phyloP scores from a whole-genome alignment of 1,140 invertebrate species.

The Aphelenchoides avenae region DNA sequence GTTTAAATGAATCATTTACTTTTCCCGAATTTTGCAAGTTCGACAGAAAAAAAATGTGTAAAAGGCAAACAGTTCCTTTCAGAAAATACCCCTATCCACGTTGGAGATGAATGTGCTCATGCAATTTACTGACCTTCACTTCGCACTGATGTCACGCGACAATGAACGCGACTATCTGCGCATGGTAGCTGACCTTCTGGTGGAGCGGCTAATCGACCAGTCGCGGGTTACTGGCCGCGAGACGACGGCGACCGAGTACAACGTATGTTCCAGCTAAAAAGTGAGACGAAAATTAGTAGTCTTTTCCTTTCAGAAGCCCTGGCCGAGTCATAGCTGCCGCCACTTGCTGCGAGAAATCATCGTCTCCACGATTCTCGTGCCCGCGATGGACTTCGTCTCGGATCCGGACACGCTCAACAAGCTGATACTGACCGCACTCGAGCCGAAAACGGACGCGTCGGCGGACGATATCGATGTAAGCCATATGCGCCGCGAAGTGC shows the following conservation, averaged over 20 bases:
- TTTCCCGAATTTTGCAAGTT: not conserved
- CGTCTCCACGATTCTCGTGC: constrained; percentile 28
- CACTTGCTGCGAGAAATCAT: constrained; percentile 44
- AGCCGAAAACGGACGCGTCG: too few relatives aligned
- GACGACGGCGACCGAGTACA: constrained; percentile 33
- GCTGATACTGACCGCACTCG: constrained; percentile 25
- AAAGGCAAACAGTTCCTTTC: not conserved
- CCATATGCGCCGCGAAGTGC: too few relatives aligned
- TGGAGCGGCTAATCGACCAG: constrained; percentile 29
- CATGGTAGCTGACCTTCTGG: constrained; percentile 33
- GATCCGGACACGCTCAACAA: constrained; percentile 44
- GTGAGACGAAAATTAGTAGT: not conserved
- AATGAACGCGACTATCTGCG: constrained; percentile 36
- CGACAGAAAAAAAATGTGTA: not conserved
- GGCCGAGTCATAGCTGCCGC: constrained; percentile 45
- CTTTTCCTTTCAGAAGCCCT: constrained; percentile 11
- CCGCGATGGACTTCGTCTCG: constrained; percentile 32
- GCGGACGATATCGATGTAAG: too few relatives aligned
- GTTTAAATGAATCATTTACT: not conserved
- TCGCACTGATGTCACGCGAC: constrained; percentile 28
- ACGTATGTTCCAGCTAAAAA: constrained; percentile 1
- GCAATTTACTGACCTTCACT: constrained; percentile 32
- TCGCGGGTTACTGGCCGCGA: constrained; percentile 31
- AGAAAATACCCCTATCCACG: constrained; percentile 1
- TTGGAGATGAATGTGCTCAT: constrained; percentile 23